phyloP scores from a whole-genome alignment of 2,113 vertebrate genomes.

The Sphaerodactylus townsendi region DNA sequence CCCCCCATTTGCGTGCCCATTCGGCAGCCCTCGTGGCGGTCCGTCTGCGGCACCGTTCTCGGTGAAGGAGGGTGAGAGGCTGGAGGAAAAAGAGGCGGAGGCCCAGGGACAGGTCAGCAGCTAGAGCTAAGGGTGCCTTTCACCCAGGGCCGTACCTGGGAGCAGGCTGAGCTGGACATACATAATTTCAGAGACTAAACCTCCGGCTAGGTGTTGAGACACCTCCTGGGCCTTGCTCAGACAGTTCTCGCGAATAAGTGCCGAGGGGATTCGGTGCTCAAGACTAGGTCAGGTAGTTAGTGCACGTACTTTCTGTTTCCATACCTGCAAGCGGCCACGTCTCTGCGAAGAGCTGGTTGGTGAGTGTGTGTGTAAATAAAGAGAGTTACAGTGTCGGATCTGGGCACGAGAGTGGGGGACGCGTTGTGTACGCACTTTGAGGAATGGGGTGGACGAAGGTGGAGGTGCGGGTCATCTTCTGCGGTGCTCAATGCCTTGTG shows the following conservation, averaged over 20 bases:
- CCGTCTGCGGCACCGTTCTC: background rate
- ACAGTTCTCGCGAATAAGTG: background rate
- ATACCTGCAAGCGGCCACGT: accelerated
- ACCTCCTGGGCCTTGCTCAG: background rate
- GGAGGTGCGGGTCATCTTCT: background rate
- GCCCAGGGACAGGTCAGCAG: background rate
- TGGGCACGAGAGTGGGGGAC: background rate
- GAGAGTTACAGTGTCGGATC: too few species aligned
- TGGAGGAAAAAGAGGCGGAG: background rate
- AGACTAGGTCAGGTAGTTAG: too few species aligned
- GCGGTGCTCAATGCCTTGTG: background rate
- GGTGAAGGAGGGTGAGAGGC: background rate
- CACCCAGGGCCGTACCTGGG: background rate
- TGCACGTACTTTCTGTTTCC: background rate
- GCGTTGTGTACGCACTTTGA: background rate
- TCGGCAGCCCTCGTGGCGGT: background rate
- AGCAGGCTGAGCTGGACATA: background rate
- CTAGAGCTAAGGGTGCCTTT: background rate
- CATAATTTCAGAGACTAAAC: background rate
- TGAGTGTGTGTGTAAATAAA: background rate
- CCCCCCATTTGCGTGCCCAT: background rate
- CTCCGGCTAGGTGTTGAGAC: background rate
- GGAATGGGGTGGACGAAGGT: accelerated
- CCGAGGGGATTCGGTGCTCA: background rate
- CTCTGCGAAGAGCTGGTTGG: background rate